phyloP scores from a whole-genome alignment of 2,113 vertebrate genomes.

The Neodon shergylaensis region DNA sequence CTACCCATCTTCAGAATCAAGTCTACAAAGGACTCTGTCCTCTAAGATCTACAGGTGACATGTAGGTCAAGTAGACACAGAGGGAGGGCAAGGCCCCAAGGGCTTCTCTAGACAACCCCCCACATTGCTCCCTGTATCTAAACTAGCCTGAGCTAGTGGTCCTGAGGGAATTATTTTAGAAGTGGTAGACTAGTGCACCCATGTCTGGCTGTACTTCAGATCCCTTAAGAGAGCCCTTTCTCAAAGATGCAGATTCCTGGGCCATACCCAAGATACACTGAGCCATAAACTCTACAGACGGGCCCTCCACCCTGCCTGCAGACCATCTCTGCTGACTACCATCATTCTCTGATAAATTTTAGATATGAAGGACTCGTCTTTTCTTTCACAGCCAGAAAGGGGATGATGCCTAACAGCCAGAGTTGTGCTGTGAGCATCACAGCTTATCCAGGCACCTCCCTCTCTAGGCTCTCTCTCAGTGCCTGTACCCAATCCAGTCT shows the following conservation, averaged over 20 bases:
- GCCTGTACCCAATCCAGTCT: neutral
- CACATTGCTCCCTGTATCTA: neutral
- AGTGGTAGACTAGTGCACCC: neutral
- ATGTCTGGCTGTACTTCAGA: neutral
- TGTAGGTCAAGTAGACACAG: neutral
- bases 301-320: neutral
- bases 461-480: neutral
- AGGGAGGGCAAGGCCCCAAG: neutral
- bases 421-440: rapidly evolving
- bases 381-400: neutral
- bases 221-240: neutral
- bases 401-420: neutral
- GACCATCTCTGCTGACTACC: neutral
- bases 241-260: neutral
- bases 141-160: neutral
- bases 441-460: neutral
- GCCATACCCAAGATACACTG: neutral
- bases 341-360: neutral
- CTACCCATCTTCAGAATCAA: neutral
- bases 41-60: neutral
- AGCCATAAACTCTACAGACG: neutral
- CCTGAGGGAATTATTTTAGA: neutral
- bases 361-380: neutral
- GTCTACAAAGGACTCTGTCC: neutral
- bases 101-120: neutral